Evolutionary conservation across 2,888 invertebrate genomes (phyloP), one percentile per base, ranked within the genome.

Genomic region (Rhagium mordax): DNA sequence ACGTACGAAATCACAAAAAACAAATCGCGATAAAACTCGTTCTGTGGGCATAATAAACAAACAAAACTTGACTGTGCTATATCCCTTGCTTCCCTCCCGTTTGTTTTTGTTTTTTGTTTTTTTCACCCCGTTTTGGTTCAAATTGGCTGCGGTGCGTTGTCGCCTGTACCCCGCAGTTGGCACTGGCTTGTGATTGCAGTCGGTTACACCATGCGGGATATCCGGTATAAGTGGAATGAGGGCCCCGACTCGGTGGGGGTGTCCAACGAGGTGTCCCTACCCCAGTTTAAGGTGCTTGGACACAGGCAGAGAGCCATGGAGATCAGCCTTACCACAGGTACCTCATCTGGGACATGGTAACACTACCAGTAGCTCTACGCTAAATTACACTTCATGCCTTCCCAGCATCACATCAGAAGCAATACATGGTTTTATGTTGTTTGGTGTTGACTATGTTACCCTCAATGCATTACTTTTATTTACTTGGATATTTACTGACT

Each of bases 161-260:
- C 81, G 82, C 84, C 84, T 82, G 82, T 84, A 72, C 84, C 82
- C 82, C 83, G 84, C 84, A 83, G 82, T 80, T 82, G 79, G 83
- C 82, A 84, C 85, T 87, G 86, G 87, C 87, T 87, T 87, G 86
- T 88, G 86, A 86, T 89, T 90, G 90, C 93, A 97, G 97, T 97
- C 94, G 97, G 97, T 92, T 97, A 97, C 94, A 97, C 97, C 90
- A 97, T 96, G 96, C 93, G 95, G 91, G 97, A 97, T 93, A 97
- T 97, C 92, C 94, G 96, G 88, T 97, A 97, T 94, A 96, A 95
- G 90, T 97, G 97, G 97, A 96, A 96, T 92, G 96, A 96, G 90
- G 96, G 96, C 86, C 94, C 95, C 88, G 94, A 95, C 91, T 96
- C 97, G 89, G 96, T 98, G 89, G 96, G 96, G 90, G 96, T 97